Evolutionary conservation across 2,888 invertebrate genomes (phyloP), one percentile per base, ranked within the genome.

Genomic region (Ischnura elegans): DNA sequence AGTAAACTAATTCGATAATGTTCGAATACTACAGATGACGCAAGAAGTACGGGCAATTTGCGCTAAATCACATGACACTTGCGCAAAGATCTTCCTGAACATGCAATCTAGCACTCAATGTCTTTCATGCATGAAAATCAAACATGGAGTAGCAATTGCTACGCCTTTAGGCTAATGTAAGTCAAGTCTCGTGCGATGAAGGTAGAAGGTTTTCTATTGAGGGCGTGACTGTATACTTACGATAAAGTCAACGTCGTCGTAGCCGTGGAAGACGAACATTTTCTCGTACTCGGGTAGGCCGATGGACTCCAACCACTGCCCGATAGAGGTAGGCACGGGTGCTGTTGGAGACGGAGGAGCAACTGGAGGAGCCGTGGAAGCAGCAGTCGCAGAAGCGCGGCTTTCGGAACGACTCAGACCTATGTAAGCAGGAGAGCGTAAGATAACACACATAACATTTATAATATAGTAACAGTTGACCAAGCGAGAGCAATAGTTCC

Each of bases 231-330:
- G n/a, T n/a, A 94, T 95, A 97, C 98, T 97, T 96, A 99, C 99
- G 97, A 99, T 96, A 96, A 99, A 99, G 95, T 98, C 98, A 94
- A 98, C 97, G 96, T 99, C 98, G 96, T 99, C 99, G 95, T 98
- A 99, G 51, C 99, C 99, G 95, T 98, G 98, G 95, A 98, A 97
- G 94, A 98, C 96, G 95, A 99, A 98, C 93, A 98, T 96, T n/a
- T 98, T 97, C 95, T 98, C 98, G 95, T 99, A 98, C 95, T 99
- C 98, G 61, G 97, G 97, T 95, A 99, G 96, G 2, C 98, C 98
- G 29, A 98, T 96, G 93, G 97, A 97, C 16, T 98, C 97, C 94
- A 99, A 96, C 98, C 99, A 98, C 93, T 98, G 97, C 76, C 98
- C 98, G 25, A 98, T 97, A 94, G 97, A 97, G 42, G 97, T 97